Base-by-base conservation (phyloP, 35 echinoderm and acorn worm genomes). In the Eucidaris tribuloides region DNA sequence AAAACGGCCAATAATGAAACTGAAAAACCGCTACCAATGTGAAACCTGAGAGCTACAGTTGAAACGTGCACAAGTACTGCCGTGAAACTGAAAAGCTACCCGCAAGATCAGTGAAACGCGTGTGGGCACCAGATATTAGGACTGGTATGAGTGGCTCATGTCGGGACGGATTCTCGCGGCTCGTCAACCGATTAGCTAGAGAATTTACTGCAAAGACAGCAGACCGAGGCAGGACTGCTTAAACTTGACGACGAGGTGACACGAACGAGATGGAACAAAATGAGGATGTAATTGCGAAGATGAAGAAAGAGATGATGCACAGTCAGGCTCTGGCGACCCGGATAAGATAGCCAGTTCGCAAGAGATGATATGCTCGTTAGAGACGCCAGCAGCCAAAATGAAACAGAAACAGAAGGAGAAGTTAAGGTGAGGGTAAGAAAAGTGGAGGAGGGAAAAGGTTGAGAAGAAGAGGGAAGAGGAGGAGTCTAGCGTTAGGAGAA, bases 271-370 rank as follows among this genome's bases (percentile, higher is more conserved):
- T 64, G 61, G 64, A 68, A 19, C 28, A 6, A 18, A 36, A 41
- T 9, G 4, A 25, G 33, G 68, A 0, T 15, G 68, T 42, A 22
- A 7, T 5, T 15, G 36, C 38, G 37, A 40, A 74, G 68, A 44
- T 42, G 40, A 40, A 74, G 22, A 40, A 38, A 35, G 68, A 74
- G 24, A 74, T 74, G n/a, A n/a, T n/a, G n/a, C n/a, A n/a, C n/a
- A n/a, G n/a, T n/a, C n/a, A n/a, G 68, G 68, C 68, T 41, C 37
- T 74, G 44, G 68, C 68, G 9, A 74, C 68, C 44, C 68, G 35
- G 24, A 40, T 1, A 44, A 17, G 68, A 74, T 44, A 44, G 68
- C 7, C n/a, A n/a, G n/a, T n/a, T n/a, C n/a, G n/a, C n/a, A n/a
- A n/a, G n/a, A n/a, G 68, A 74, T 43, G 41, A 44, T 20, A 44